Conservation (phyloP, 2,888 invertebrate species). For the Matsumyia berberina region DNA sequence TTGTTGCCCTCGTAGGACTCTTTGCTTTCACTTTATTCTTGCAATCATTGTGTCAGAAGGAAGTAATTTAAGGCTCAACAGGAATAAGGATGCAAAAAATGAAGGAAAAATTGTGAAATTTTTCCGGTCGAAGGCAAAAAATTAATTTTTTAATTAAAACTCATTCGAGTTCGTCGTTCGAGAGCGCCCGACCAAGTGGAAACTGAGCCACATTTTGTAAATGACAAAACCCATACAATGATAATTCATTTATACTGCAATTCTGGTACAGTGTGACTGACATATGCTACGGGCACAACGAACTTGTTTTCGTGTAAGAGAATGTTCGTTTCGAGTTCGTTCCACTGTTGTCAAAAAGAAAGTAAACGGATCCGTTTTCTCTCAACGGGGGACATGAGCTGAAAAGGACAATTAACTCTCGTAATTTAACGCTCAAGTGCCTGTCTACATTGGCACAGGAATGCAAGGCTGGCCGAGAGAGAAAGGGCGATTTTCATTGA, state of each 20-base stretch:
- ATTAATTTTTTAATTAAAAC: conserved; percentile 24
- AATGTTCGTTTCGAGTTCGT: too few species aligned
- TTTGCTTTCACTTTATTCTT: background rate
- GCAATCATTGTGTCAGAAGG: background rate
- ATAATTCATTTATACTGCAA: background rate
- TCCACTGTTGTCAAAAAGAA: too few species aligned
- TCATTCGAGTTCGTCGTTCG: background rate
- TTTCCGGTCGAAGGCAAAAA: background rate
- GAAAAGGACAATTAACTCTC: too few species aligned
- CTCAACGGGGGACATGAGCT: too few species aligned
- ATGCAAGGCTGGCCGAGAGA: too few species aligned
- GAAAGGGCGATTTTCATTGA: too few species aligned
- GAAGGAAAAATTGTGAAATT: background rate
- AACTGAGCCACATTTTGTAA: conserved; percentile 18
- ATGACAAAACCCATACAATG: conserved; percentile 1
- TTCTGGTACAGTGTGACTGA: background rate
- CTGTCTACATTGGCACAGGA: too few species aligned
- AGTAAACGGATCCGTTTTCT: too few species aligned
- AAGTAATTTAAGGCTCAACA: conserved; percentile 9
- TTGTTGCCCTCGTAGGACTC: conserved; percentile 39
- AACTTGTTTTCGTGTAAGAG: background rate
- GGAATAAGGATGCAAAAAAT: background rate
- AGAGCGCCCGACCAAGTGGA: background rate
- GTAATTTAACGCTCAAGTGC: too few species aligned
- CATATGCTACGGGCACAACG: background rate